Conservation (phyloP, 1,140 invertebrate species). For the Octopus bimaculoides region DNA sequence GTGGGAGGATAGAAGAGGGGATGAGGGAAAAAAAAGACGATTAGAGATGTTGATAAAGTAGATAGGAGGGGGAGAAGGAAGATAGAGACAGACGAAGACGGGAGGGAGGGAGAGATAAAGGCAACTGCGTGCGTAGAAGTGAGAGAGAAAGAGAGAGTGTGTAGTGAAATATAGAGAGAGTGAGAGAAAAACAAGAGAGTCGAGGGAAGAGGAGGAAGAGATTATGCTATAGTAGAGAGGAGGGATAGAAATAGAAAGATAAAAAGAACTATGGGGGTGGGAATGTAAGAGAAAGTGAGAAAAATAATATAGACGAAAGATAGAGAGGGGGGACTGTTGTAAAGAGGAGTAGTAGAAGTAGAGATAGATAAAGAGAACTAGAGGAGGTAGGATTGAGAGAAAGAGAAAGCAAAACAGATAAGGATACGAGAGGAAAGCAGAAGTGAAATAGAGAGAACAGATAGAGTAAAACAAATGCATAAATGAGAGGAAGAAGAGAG, state of each 20-base stretch:
- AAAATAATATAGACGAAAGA: neutral
- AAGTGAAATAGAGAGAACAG: neutral
- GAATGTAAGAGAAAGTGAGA: neutral
- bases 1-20: slow-evolving; percentile 2
- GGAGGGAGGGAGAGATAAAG: neutral
- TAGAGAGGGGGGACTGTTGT: neutral
- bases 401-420: neutral
- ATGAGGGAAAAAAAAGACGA: slow-evolving; percentile 7
- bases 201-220: neutral
- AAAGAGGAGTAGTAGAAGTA: neutral
- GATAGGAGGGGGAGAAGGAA: neutral
- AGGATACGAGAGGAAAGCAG: neutral
- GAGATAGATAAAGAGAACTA: neutral
- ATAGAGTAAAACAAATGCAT: neutral
- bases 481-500: slow-evolving; percentile 9
- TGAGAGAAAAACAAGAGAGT: slow-evolving; percentile 2
- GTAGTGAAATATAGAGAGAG: slow-evolving; percentile 1
- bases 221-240: neutral
- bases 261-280: neutral
- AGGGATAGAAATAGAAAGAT: slow-evolving; percentile 9
- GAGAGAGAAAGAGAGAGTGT: neutral
- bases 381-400: neutral
- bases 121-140: neutral
- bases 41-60: neutral
- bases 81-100: neutral